Percentiles rank a stretch among this genome's conserved stretches.
Evolutionary conservation across 2,888 invertebrate species (phyloP).

Genomic region (Caenorhabditis sulstoni): DNA sequence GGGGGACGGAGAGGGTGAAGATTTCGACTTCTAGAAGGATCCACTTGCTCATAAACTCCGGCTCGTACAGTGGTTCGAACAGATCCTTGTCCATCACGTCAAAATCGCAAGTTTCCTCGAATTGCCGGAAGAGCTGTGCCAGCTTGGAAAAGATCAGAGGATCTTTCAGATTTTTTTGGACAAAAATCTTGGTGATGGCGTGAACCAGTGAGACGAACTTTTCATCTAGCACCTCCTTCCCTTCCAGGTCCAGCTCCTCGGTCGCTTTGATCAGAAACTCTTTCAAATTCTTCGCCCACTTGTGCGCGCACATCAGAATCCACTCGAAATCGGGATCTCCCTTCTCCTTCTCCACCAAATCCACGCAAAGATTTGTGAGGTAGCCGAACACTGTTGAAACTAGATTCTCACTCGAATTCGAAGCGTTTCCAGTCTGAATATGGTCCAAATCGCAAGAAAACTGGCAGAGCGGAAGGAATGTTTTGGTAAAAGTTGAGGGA

Average conservation of each 20-base stretch:
- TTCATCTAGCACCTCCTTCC: constrained; percentile 10
- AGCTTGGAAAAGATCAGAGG: constrained; percentile 45
- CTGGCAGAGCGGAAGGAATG: neutral
- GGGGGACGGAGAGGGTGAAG: constrained; percentile 15
- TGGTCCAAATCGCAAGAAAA: constrained; percentile 29
- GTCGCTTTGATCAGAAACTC: constrained; percentile 3
- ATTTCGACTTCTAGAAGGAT: constrained; percentile 50
- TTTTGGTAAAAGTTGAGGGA: neutral
- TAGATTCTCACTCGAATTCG: neutral
- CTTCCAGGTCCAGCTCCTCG: neutral
- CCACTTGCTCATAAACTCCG: constrained; percentile 41
- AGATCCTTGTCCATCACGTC: constrained; percentile 30
- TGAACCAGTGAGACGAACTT: constrained; percentile 37
- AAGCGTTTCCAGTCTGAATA: constrained; percentile 3
- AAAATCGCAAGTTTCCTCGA: constrained; percentile 30
- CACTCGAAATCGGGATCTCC: constrained; percentile 51
- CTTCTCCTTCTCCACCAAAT: constrained; percentile 46
- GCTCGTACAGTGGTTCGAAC: constrained; percentile 39
- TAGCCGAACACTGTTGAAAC: constrained; percentile 19
- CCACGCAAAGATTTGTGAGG: constrained; percentile 38
- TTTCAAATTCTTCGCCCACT: constrained; percentile 50
- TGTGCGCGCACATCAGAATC: constrained; percentile 34
- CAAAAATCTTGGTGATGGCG: constrained; percentile 21
- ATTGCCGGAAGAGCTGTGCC: constrained; percentile 15
- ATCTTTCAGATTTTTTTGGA: constrained; percentile 35